Evolutionary conservation across 2,797 vertebrate genomes (phyloP), one percentile per base, ranked within the genome.

Genomic region (Pagetopsis macropterus): DNA sequence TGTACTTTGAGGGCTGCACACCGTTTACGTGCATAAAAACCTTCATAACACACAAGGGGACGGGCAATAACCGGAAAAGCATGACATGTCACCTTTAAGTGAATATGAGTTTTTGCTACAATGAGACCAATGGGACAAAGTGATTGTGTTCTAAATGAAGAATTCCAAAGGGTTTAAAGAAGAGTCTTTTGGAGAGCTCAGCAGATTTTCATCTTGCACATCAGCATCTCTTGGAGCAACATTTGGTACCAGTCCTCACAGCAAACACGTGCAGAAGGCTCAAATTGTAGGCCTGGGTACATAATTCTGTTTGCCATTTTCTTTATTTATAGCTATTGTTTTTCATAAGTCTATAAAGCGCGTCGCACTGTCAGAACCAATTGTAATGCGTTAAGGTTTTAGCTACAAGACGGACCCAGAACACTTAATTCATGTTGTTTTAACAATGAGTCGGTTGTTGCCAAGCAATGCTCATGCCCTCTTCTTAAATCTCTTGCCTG

Each of bases 91-190:
- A 21, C 21, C 21, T 21, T 21, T 21, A 70, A 86, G 78, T 80
- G 76, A 83, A 87, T 87, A 88, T 84, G 86, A 88, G 79, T 78
- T 88, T 86, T 84, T 79, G 71, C 81, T 59, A 49, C 82, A 83
- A 91, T 78, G 81, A 85, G 81, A 76, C 86, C 88, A 76, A 75
- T 72, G 90, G 90, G 88, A 92, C 69, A 58, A 83, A 86, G 65
- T 83, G 79, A 88, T 90, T 89, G 78, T 84, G 72, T 78, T 92
- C 76, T 87, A 91, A 90, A 88, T 88, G 70, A 88, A 87, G 79
- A 71, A 14, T 83, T 87, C 75, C 70, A 60, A 82, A 81, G 79
- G 74, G 72, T 79, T 87, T 79, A 75, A 65, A 76, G 61, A 81
- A 48, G 70, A 83, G 63, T 16, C 17, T 82, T 85, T 75, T 81